phyloP scores from a whole-genome alignment of 2,888 invertebrate genomes.

The Hofmannophila pseudospretella region DNA sequence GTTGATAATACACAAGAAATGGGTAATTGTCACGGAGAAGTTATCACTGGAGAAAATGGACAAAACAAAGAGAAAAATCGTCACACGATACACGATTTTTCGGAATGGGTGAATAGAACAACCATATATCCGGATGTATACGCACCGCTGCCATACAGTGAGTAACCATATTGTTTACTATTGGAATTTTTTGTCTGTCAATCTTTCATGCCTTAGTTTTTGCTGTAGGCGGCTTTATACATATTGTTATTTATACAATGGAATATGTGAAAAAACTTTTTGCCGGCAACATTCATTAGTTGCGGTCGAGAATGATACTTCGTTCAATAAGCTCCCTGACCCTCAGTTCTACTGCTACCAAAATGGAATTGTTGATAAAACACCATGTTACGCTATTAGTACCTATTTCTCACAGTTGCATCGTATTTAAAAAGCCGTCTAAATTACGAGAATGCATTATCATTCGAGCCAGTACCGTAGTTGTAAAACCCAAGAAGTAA shows the following conservation, averaged over 20 bases:
- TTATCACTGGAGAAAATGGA: slow-evolving; percentile 28
- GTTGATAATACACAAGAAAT: slow-evolving; percentile 16
- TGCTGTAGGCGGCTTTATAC: background rate
- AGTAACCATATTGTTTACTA: slow-evolving; percentile 61
- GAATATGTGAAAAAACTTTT: background rate
- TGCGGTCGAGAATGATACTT: background rate
- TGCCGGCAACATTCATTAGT: background rate
- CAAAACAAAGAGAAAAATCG: slow-evolving; percentile 42
- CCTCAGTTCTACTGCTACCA: too few relatives aligned
- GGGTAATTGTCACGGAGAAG: slow-evolving; percentile 17
- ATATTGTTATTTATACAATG: background rate
- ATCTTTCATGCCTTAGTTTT: background rate
- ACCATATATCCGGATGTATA: slow-evolving; percentile 84
- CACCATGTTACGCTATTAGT: too few relatives aligned
- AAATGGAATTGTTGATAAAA: too few relatives aligned
- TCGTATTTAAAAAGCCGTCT: too few relatives aligned
- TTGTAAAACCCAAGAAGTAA: too few relatives aligned
- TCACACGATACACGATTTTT: slow-evolving; percentile 57
- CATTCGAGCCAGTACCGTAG: too few relatives aligned
- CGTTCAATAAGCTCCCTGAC: too few relatives aligned
- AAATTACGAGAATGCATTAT: too few relatives aligned
- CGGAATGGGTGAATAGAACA: slow-evolving; percentile 64
- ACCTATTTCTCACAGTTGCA: too few relatives aligned
- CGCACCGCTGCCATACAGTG: slow-evolving; percentile 87
- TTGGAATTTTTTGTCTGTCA: background rate